Evolutionary conservation across 2,888 invertebrate species (phyloP).

Genomic region (Acanthosoma haemorrhoidale): DNA sequence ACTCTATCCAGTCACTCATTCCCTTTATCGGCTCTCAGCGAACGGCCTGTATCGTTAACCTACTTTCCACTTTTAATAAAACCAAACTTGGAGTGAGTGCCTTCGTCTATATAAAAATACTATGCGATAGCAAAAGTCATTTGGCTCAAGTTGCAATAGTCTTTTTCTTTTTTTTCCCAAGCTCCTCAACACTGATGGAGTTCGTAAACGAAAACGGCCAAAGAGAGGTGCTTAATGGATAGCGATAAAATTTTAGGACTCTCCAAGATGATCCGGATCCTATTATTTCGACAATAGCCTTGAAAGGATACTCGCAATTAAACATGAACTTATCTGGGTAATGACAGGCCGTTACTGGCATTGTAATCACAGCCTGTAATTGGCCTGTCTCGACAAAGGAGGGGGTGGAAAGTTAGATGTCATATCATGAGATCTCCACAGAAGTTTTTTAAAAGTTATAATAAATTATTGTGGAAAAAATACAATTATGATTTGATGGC

Average conservation of each 20-base stretch:
- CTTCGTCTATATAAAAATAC: constrained; percentile 5
- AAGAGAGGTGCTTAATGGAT: neutral
- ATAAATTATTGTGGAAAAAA: too few relatives aligned
- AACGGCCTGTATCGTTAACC: neutral
- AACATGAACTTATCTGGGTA: too few relatives aligned
- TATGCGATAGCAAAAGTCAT: neutral
- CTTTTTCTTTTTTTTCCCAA: too few relatives aligned
- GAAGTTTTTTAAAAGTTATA: too few relatives aligned
- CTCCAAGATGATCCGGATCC: neutral
- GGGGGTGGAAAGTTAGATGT: too few relatives aligned
- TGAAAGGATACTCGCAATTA: too few relatives aligned
- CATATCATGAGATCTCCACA: too few relatives aligned
- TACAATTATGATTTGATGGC: too few relatives aligned
- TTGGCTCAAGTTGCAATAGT: neutral
- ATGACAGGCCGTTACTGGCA: too few relatives aligned
- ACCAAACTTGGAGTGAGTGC: neutral
- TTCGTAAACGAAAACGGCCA: neutral
- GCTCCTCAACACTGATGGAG: neutral
- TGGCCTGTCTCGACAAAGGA: too few relatives aligned
- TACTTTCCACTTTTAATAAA: neutral
- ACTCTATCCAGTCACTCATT: neutral
- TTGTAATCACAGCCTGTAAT: too few relatives aligned
- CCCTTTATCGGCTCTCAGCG: neutral
- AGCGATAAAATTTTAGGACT: neutral
- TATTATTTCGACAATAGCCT: too few relatives aligned